Evolutionary conservation across 2,113 vertebrate species (phyloP).

Genomic region (Melanerpes formicivorus): DNA sequence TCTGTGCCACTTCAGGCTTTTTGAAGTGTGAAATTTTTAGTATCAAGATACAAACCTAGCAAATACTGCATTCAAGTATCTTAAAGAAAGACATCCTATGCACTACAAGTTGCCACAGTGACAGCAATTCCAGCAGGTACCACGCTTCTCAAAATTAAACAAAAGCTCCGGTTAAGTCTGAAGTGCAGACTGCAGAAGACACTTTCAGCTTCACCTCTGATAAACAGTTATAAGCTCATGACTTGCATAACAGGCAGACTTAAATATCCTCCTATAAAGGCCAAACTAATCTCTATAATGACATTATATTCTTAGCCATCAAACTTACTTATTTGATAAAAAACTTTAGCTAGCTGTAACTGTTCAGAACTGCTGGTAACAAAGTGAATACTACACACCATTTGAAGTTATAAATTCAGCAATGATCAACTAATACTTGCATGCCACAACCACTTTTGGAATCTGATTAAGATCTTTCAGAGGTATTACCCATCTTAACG

Average conservation of each 20-base stretch:
- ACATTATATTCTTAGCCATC: not conserved
- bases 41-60: not conserved
- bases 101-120: not conserved
- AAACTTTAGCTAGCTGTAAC: not conserved
- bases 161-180: fast-evolving
- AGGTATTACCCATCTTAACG: not conserved
- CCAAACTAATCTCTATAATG: not conserved
- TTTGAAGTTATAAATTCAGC: not conserved
- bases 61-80: not conserved
- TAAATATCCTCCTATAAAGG: not conserved
- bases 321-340: not conserved
- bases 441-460: not conserved
- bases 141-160: not conserved
- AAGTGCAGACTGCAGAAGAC: not conserved
- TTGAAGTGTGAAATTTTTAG: not conserved
- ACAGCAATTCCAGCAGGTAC: not conserved
- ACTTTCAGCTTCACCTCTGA: not conserved
- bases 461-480: not conserved
- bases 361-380: not conserved
- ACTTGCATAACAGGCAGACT: not conserved
- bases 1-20: not conserved
- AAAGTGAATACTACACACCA: not conserved
- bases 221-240: not conserved
- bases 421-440: not conserved
- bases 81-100: not conserved